phyloP scores from a whole-genome alignment of 2,797 vertebrate species.

The Lacerta viridis region DNA sequence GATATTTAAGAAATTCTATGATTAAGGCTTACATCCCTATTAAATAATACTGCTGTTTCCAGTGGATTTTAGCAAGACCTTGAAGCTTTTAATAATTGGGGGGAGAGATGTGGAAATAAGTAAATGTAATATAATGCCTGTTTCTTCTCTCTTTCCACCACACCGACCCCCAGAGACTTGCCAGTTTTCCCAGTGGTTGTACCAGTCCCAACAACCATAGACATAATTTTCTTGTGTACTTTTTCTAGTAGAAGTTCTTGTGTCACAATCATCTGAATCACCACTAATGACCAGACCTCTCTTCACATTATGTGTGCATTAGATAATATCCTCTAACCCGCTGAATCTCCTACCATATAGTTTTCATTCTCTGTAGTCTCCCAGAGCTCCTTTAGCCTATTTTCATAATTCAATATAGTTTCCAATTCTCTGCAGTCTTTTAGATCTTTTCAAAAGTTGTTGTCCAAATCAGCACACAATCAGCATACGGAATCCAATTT shows the following conservation, averaged over 20 bases:
- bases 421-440: constrained; percentile 42
- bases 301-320: background rate
- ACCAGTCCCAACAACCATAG: no score
- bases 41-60: no score
- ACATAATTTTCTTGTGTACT: background rate
- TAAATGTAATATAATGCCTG: background rate
- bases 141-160: background rate
- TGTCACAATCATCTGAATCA: background rate
- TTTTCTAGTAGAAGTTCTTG: background rate
- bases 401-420: constrained; percentile 50
- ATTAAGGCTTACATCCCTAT: no score
- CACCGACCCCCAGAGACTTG: background rate
- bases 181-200: background rate
- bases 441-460: constrained; percentile 32
- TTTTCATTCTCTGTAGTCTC: background rate
- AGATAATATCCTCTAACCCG: constrained; percentile 53
- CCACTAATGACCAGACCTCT: background rate
- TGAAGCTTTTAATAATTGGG: no score
- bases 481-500: background rate
- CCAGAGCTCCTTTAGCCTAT: constrained; percentile 66
- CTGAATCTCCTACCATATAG: background rate
- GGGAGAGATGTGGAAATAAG: no score
- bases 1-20: background rate
- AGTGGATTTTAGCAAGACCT: no score
- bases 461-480: constrained; percentile 52